phyloP scores from a whole-genome alignment of 1,140 invertebrate species.

The Drosophila subobscura region DNA sequence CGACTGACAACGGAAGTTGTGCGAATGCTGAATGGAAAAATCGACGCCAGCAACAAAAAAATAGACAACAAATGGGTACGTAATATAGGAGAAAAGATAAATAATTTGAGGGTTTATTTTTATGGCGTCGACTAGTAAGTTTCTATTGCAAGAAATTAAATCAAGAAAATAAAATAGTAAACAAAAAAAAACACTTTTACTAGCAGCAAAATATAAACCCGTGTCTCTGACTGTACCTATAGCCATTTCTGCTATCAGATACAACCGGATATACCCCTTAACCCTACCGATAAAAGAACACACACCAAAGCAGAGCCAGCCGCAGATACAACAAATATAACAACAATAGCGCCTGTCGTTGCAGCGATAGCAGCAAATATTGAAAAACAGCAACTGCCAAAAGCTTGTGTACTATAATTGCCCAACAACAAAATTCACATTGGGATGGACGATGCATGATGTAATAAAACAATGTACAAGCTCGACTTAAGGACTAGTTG shows the following conservation, averaged over 20 bases:
- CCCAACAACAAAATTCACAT: slow-evolving; percentile 16
- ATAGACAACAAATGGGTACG: background rate
- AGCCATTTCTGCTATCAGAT: too few relatives aligned
- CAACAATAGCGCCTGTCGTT: slow-evolving; percentile 4
- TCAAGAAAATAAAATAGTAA: too few relatives aligned
- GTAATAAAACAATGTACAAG: too few relatives aligned
- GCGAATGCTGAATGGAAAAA: slow-evolving; percentile 36
- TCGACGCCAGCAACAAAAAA: slow-evolving; percentile 9
- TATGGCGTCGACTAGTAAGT: too few relatives aligned
- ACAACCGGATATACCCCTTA: slow-evolving; percentile 8
- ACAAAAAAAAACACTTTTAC: too few relatives aligned
- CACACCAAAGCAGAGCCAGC: background rate
- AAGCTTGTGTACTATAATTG: slow-evolving; percentile 27
- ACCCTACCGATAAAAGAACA: background rate
- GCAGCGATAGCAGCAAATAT: slow-evolving; percentile 38
- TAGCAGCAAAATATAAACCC: too few relatives aligned
- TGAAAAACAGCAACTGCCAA: slow-evolving; percentile 36
- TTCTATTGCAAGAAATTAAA: too few relatives aligned
- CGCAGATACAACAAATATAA: background rate
- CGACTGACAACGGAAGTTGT: slow-evolving; percentile 65
- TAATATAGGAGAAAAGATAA: background rate
- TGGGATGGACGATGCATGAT: too few relatives aligned
- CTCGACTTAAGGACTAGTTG: too few relatives aligned
- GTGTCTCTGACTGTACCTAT: too few relatives aligned
- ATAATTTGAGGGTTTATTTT: background rate